These are phyloP conservation scores for Plebejus anna DNA, from an alignment of 2,888 invertebrate species.

Conservation along the genomic window DNA sequence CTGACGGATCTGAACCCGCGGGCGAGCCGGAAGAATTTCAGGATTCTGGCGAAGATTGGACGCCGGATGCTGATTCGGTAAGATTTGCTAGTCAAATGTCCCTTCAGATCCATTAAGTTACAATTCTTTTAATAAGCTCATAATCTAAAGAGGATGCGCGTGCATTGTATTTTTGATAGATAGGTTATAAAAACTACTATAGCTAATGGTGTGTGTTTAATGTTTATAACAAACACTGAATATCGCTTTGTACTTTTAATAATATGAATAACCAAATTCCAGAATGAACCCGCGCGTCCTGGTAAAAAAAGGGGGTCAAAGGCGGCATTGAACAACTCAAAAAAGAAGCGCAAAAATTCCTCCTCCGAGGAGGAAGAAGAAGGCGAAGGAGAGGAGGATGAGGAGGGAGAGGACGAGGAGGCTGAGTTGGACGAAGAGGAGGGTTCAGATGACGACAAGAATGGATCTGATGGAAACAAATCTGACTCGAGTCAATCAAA, in stretches of 20 bases:
- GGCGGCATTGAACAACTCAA: slow-evolving; percentile 60
- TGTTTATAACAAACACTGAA: background rate
- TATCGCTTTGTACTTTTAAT: background rate
- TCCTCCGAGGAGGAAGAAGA: slow-evolving; percentile 73
- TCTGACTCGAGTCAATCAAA: slow-evolving; percentile 78
- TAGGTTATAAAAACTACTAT: background rate
- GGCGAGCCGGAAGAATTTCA: slow-evolving; percentile 77
- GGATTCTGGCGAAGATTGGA: slow-evolving; percentile 79
- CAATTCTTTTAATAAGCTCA: background rate
- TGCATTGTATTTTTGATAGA: slow-evolving; percentile 33
- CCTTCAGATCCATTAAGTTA: background rate
- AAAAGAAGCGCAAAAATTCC: slow-evolving; percentile 72
- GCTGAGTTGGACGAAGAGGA: slow-evolving; percentile 72
- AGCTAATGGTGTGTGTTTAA: background rate
- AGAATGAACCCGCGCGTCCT: slow-evolving; percentile 62
- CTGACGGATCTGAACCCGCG: slow-evolving; percentile 69
- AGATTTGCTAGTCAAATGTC: slow-evolving; percentile 37
- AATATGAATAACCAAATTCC: slow-evolving; percentile 14
- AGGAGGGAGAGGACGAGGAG: slow-evolving; percentile 67
- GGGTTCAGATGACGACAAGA: slow-evolving; percentile 76
- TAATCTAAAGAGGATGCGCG: slow-evolving; percentile 36
- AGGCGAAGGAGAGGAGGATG: slow-evolving; percentile 66
- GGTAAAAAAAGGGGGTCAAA: slow-evolving; percentile 63
- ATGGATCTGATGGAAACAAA: slow-evolving; percentile 76
- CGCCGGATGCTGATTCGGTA: slow-evolving; percentile 77